These are phyloP conservation scores for Eilema depressum DNA, from an alignment of 2,888 invertebrate species.

Conservation along the genomic window DNA sequence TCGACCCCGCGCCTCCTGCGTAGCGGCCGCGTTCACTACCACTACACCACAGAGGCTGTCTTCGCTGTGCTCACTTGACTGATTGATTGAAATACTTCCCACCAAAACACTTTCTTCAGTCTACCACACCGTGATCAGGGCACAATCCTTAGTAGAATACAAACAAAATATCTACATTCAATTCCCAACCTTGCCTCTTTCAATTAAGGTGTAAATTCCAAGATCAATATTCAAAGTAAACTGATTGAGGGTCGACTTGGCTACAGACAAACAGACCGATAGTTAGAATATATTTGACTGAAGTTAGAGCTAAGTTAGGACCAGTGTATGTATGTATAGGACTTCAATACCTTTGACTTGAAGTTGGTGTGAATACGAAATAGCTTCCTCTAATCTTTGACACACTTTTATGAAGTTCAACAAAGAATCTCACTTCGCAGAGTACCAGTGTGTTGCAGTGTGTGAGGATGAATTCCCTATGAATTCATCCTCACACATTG, in stretches of 20 bases:
- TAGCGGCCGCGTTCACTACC: no score
- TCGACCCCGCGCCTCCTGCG: no score
- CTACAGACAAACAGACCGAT: constrained; percentile 33
- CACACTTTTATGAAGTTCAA: no score
- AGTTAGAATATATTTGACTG: constrained; percentile 30
- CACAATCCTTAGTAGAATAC: not conserved
- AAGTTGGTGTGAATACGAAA: not conserved
- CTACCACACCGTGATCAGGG: not conserved
- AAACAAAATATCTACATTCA: not conserved
- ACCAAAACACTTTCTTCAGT: not conserved
- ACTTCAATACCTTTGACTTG: not conserved
- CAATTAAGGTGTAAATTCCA: constrained; percentile 9
- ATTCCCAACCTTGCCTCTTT: not conserved
- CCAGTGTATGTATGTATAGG: not conserved
- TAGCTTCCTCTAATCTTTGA: no score
- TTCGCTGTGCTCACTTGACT: no score
- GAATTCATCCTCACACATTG: no score
- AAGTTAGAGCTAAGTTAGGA: constrained; percentile 20
- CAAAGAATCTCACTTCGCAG: no score
- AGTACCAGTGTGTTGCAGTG: no score
- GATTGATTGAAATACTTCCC: no score
- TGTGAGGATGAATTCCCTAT: no score
- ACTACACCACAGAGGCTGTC: no score
- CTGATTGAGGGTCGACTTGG: constrained; percentile 41
- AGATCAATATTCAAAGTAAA: constrained; percentile 16